A percentile compares a stretch with the other conserved stretches of the same genome.
phyloP scores from a whole-genome alignment of 2,113 vertebrate species.

The Sapayoa aenigma region DNA sequence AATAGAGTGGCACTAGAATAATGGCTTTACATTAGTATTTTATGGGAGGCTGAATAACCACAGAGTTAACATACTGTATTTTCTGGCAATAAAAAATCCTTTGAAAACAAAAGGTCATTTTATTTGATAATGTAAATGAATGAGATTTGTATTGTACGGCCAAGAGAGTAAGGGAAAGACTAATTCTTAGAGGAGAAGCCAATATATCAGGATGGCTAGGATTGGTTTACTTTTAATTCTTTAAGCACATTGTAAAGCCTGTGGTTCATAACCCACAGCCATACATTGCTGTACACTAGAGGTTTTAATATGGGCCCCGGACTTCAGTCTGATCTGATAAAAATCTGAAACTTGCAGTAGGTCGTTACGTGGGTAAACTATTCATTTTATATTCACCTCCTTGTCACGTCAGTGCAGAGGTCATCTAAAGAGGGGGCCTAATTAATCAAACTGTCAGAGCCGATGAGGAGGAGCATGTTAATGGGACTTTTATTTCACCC shows the following conservation, averaged over 20 bases:
- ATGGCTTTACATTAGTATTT: constrained; percentile 46
- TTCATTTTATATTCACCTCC: constrained; percentile 90
- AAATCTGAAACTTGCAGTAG: constrained; percentile 71
- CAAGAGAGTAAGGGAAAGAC: background rate
- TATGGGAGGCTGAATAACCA: constrained; percentile 35
- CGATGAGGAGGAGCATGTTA: constrained; percentile 94
- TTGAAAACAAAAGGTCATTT: constrained; percentile 67
- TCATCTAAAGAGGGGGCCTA: constrained; percentile 86
- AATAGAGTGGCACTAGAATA: constrained; percentile 28
- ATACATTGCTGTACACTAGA: background rate
- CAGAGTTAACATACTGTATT: constrained; percentile 48
- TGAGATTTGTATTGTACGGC: constrained; percentile 28
- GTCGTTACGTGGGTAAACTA: constrained; percentile 78
- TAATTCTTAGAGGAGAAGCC: background rate
- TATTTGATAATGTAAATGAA: constrained; percentile 37
- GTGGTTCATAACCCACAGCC: background rate
- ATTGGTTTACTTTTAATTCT: background rate
- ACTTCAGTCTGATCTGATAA: constrained; percentile 68
- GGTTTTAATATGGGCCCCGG: constrained; percentile 56
- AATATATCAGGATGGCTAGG: background rate
- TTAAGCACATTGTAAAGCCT: background rate
- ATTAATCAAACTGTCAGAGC: constrained; percentile 96
- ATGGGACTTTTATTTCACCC: constrained; percentile 94
- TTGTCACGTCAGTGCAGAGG: constrained; percentile 84
- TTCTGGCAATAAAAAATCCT: constrained; percentile 50